A percentile compares a stretch with the other conserved stretches of the same genome.
phyloP scores from a whole-genome alignment of 1,140 invertebrate species.

The Papilio aristodemus region DNA sequence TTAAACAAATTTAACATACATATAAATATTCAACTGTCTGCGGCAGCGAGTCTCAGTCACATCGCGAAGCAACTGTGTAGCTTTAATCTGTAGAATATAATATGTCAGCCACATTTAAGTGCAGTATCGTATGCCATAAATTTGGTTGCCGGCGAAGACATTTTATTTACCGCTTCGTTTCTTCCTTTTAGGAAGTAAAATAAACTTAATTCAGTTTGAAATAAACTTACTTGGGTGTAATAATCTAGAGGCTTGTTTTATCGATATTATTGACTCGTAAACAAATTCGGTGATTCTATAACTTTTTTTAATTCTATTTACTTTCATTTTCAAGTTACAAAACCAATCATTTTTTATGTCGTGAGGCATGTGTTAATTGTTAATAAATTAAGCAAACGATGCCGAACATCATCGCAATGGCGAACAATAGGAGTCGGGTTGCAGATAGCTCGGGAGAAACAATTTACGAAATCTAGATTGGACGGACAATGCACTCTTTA shows the following conservation, averaged over 20 bases:
- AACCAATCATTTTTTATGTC: background rate
- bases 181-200: background rate
- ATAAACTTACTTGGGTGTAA: background rate
- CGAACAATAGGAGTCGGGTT: conserved; percentile 49
- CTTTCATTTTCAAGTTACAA: too few species aligned
- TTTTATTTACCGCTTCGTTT: conserved; percentile 4
- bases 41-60: background rate
- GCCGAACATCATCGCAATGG: conserved; percentile 40
- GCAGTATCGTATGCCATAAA: background rate
- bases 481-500: conserved; percentile 72
- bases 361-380: conserved; percentile 22
- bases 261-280: too few species aligned
- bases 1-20: conserved; percentile 27
- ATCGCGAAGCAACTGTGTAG: conserved; percentile 21
- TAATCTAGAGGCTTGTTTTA: too few species aligned
- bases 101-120: conserved; percentile 28
- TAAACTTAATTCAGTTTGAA: background rate
- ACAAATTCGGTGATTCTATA: too few species aligned
- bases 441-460: conserved; percentile 47
- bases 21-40: conserved; percentile 28
- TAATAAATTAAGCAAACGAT: conserved; percentile 24
- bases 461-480: conserved; percentile 69
- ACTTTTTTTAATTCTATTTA: too few species aligned
- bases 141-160: background rate
- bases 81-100: conserved; percentile 26